Evolutionary conservation across 2,888 invertebrate species (phyloP).

Genomic region (Schizaphis graminum): DNA sequence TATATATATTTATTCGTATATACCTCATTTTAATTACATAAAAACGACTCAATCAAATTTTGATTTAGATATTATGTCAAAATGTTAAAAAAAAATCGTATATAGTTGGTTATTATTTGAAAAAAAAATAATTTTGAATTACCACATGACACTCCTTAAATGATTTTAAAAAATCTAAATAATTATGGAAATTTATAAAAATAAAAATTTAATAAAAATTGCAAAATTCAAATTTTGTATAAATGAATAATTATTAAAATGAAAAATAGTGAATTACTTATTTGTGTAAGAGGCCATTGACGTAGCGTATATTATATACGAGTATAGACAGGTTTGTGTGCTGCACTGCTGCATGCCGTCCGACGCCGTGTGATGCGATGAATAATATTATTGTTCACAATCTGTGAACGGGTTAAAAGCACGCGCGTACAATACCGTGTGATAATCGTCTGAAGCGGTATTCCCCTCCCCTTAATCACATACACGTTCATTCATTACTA

Average conservation of each 20-base stretch:
- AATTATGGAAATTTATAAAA: neutral
- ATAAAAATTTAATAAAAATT: neutral
- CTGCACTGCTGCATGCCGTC: neutral
- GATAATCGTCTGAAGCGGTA: neutral
- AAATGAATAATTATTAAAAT: neutral
- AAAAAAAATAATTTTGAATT: neutral
- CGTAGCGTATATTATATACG: neutral
- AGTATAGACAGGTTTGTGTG: neutral
- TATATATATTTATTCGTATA: too few species aligned
- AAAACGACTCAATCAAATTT: neutral
- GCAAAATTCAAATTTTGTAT: neutral
- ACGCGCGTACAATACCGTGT: slow-evolving; percentile 35
- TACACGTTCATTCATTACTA: neutral
- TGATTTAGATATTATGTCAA: neutral
- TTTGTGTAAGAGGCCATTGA: neutral
- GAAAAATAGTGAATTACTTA: neutral
- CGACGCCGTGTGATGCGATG: neutral
- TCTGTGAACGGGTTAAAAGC: slow-evolving; percentile 43
- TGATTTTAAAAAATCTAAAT: neutral
- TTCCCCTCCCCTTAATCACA: too few species aligned
- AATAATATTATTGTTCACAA: slow-evolving; percentile 31
- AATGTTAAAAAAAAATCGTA: neutral
- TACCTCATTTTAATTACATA: neutral
- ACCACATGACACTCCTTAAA: neutral
- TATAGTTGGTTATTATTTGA: neutral